Base-by-base conservation (phyloP, 1,140 invertebrate genomes). In the Papilio helenus region DNA sequence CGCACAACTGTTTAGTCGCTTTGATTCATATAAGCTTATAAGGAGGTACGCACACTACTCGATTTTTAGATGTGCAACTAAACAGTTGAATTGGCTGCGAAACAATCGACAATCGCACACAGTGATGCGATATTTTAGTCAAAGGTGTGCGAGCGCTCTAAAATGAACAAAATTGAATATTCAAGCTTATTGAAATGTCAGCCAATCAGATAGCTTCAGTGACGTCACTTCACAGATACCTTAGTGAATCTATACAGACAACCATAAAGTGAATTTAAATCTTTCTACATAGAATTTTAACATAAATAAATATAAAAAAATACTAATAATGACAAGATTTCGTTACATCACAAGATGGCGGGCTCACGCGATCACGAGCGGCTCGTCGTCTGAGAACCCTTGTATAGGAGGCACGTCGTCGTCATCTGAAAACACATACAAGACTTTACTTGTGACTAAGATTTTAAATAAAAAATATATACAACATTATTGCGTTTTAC, bases 341-440 rank as follows among this genome's bases (percentile, higher is more conserved):
- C 65, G 65, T 74, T 79, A 84, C 74, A 83, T 83, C 68, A 78
- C 80, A 79, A 58, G 58, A 29, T 82, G 72, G 55, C 85, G 82
- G 73, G 81, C 80, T 90, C 85, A 99, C 81, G 98, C 98, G 93
- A 99, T 97, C 81, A 99, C 98, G 83, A 99, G 94, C 73, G 98
- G 98, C 92, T 99, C 98, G 93, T 99, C 98, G 91, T 99, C 98
- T 0, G 98, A 98, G 93, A 99, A 99, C 29, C 98, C 98, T 92
- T 97, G 96, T 86, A 98, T 98, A 18, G 93, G 91, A 18, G 98
- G 98, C 84, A 97, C 97, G 87, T 98, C 98, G 90, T 98, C 98
- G 87, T 98, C 98, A 89, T 97, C 97, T 96, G 92, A n/a, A 95
- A 95, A 10, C 79, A 89, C 29, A 77, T 58, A 14, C 14, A 79